Conservation (phyloP, 2,113 vertebrate genomes). For the Laticauda colubrina region DNA sequence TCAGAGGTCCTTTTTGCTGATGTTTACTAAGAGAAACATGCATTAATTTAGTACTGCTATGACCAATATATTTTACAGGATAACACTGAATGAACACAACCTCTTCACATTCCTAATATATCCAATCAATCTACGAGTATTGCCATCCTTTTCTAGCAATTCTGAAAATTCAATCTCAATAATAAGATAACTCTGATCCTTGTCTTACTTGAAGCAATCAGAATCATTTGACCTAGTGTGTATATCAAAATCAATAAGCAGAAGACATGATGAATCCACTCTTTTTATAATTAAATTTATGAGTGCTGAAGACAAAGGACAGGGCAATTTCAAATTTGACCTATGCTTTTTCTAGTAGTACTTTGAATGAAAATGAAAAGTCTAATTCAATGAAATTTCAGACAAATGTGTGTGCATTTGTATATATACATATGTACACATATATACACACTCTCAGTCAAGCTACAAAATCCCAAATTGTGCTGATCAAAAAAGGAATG, state of each 20-base stretch:
- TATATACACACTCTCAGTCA: neutral
- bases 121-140: neutral
- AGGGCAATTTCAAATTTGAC: slow-evolving; percentile 11
- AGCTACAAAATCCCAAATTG: neutral
- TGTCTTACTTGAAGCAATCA: slow-evolving; percentile 4
- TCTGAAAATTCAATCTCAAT: slow-evolving; percentile 5
- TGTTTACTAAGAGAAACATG: neutral
- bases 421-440: neutral
- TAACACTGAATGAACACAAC: neutral
- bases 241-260: slow-evolving; percentile 43
- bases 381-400: neutral
- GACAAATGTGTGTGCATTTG: neutral
- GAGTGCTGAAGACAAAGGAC: slow-evolving; percentile 13
- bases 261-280: slow-evolving; percentile 26
- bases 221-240: slow-evolving; percentile 10
- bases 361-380: slow-evolving; percentile 26
- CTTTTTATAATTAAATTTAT: slow-evolving; percentile 32
- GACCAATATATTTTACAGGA: neutral
- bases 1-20: slow-evolving; percentile 24
- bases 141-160: slow-evolving; percentile 16
- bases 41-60: neutral
- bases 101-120: neutral
- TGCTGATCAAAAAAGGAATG: neutral
- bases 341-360: neutral
- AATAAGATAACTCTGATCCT: slow-evolving; percentile 22